A percentile compares a stretch with the other conserved stretches of the same genome.
These are phyloP conservation scores for Diarsia brunnea DNA, from an alignment of 2,888 invertebrate species.

Conservation along the genomic window DNA sequence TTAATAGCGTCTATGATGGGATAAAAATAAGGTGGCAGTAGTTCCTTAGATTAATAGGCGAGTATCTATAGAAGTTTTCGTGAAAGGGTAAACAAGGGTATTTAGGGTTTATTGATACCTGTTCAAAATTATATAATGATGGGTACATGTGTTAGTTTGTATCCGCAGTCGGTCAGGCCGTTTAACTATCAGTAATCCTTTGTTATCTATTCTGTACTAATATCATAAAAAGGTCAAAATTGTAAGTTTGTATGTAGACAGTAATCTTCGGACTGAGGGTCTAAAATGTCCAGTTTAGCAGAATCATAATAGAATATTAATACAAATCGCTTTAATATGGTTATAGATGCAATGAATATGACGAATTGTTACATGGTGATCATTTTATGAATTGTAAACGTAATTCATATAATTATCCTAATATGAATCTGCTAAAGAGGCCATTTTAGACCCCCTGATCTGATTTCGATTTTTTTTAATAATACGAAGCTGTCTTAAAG, in stretches of 20 bases:
- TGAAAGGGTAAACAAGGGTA: conserved; percentile 36
- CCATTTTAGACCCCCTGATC: not conserved
- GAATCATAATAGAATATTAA: too few relatives aligned
- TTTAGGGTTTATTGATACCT: conserved; percentile 33
- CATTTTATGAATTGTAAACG: too few relatives aligned
- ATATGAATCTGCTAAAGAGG: too few relatives aligned
- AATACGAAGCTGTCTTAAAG: not conserved
- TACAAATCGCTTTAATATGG: too few relatives aligned
- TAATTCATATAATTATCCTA: too few relatives aligned
- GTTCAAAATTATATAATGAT: not conserved
- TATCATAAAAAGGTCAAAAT: not conserved
- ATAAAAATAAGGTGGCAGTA: conserved; percentile 39
- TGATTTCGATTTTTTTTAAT: not conserved
- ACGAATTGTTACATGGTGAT: too few relatives aligned
- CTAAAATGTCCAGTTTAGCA: too few relatives aligned
- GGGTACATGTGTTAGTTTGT: conserved; percentile 3
- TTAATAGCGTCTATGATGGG: conserved; percentile 49
- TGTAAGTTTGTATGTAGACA: not conserved
- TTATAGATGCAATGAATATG: too few relatives aligned
- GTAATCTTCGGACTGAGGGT: not conserved
- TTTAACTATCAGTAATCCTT: not conserved
- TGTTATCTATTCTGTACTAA: not conserved
- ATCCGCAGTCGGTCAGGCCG: too few relatives aligned
- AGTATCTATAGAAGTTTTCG: conserved; percentile 14
- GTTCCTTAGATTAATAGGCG: conserved; percentile 29